Evolutionary conservation across 1,140 invertebrate species (phyloP).

Genomic region (Papilio dardanus): DNA sequence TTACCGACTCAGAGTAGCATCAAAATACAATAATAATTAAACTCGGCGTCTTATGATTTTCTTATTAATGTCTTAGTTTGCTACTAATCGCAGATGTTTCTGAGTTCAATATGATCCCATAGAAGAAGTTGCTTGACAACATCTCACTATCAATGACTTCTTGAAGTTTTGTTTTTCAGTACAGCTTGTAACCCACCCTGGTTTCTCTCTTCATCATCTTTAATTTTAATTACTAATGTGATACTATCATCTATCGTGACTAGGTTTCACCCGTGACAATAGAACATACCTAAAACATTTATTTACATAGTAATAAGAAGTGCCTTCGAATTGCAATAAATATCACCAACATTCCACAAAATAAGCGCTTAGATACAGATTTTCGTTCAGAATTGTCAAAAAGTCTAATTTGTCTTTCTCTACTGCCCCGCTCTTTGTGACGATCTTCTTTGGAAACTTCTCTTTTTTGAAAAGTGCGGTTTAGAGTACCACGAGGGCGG

Average conservation of each 20-base stretch:
- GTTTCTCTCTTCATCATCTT: background rate
- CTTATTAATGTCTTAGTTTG: background rate
- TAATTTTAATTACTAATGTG: constrained; percentile 20
- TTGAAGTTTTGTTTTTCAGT: background rate
- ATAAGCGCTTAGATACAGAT: background rate
- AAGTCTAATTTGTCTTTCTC: constrained; percentile 18
- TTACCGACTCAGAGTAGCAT: background rate
- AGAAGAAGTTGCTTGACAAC: background rate
- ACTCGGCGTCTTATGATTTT: background rate
- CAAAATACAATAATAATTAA: background rate
- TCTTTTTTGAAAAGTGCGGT: constrained; percentile 74
- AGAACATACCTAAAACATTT: constrained; percentile 30
- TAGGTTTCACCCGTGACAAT: constrained; percentile 35
- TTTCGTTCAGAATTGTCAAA: background rate
- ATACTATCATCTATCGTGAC: constrained; percentile 34
- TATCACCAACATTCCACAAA: constrained; percentile 19
- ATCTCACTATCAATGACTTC: background rate
- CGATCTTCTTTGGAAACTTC: constrained; percentile 66
- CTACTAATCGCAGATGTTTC: background rate
- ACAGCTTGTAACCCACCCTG: background rate
- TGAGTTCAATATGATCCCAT: background rate
- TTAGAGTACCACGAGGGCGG: constrained; percentile 80
- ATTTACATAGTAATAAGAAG: constrained; percentile 18
- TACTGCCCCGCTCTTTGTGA: constrained; percentile 51
- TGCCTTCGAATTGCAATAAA: constrained; percentile 30